Percentiles rank a stretch among this genome's conserved stretches.
These are phyloP conservation scores for Penaeus japonicus DNA, from an alignment of 1,140 invertebrate species.

Conservation along the genomic window DNA sequence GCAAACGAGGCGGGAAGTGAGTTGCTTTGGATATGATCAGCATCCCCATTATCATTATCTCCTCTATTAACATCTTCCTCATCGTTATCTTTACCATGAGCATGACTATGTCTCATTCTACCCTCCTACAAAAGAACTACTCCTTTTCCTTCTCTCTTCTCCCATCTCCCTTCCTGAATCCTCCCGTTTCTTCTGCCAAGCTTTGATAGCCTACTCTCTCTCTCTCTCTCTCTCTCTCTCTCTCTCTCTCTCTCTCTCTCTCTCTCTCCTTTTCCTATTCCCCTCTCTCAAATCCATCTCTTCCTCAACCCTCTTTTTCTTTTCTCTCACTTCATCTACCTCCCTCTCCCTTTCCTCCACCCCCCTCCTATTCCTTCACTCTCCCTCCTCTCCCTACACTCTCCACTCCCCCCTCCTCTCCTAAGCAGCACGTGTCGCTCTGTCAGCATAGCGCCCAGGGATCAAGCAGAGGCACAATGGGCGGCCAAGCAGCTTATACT, in stretches of 20 bases:
- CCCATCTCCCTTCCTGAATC: no score
- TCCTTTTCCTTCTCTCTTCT: no score
- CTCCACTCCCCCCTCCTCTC: not conserved
- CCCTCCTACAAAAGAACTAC: not conserved
- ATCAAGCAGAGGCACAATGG: no score
- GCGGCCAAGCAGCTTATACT: no score
- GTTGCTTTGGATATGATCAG: no score
- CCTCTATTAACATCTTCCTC: no score
- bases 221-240: not conserved
- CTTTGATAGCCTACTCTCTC: not conserved
- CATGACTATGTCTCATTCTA: no score
- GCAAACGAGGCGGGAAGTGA: no score
- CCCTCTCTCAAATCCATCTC: not conserved
- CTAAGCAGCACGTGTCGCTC: not conserved
- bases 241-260: constrained; percentile 1
- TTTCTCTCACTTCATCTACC: not conserved
- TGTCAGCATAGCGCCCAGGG: not conserved
- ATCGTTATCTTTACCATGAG: no score
- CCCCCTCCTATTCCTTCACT: not conserved
- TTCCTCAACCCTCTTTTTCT: not conserved
- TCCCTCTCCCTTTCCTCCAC: not conserved
- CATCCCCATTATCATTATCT: no score
- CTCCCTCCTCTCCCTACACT: not conserved
- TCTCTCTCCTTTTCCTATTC: not conserved
- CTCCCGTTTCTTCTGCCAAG: not conserved